Percentiles rank a stretch among this genome's conserved stretches.
Evolutionary conservation across 2,888 invertebrate species (phyloP).

Genomic region (Scaptomyza tumidula): DNA sequence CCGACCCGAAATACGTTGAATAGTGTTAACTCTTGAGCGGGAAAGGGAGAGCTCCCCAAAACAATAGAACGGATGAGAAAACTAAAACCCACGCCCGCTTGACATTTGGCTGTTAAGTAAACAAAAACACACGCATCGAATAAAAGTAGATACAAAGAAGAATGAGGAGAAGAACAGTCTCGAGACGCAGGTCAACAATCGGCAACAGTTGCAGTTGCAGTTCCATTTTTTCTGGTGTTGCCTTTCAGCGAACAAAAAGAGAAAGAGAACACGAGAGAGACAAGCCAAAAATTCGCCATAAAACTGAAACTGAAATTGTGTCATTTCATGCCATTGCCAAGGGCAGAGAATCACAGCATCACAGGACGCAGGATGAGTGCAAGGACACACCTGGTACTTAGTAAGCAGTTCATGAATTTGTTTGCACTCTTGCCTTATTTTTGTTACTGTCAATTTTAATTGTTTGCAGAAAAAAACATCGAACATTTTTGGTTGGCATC

Average conservation of each 20-base stretch:
- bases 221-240: constrained; percentile 63
- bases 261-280: constrained; percentile 3
- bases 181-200: constrained; percentile 63
- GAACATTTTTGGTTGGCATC: constrained; percentile 35
- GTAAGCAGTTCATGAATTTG: constrained; percentile 30
- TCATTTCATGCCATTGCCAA: constrained; percentile 79
- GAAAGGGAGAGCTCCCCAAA: constrained; percentile 6
- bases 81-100: constrained; percentile 73
- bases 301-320: constrained; percentile 81
- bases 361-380: constrained; percentile 9
- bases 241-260: constrained; percentile 60
- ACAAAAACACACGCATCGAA: constrained; percentile 40
- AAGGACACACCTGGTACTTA: constrained; percentile 54
- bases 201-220: constrained; percentile 43
- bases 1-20: constrained; percentile 36
- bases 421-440: constrained; percentile 38
- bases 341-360: not conserved
- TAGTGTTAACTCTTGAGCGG: constrained; percentile 68
- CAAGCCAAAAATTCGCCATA: constrained; percentile 47
- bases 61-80: constrained; percentile 70
- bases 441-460: constrained; percentile 69
- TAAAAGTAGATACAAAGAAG: constrained; percentile 11
- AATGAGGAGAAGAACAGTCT: constrained; percentile 7
- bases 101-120: constrained; percentile 77
- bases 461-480: constrained; percentile 57